Evolutionary conservation across 53 echinoderm and acorn worm species (phyloP).

Genomic region (Holothuria leucospilota): DNA sequence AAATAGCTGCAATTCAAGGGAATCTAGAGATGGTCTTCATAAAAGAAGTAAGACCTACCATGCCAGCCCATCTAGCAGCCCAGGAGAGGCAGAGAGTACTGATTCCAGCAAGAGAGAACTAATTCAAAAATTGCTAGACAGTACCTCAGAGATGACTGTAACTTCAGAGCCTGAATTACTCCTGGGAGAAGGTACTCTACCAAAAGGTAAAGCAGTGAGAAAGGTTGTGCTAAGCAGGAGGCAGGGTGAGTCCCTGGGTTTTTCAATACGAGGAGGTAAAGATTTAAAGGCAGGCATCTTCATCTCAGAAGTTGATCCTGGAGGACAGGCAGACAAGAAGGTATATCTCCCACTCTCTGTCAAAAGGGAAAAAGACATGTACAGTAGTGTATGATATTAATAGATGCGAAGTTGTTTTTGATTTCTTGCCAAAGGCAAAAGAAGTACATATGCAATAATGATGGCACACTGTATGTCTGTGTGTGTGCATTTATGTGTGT

Average conservation of each 20-base stretch:
- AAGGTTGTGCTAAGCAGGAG: slow-evolving; percentile 78
- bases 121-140: slow-evolving; percentile 5
- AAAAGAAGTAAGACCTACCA: slow-evolving; percentile 83
- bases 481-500: no score
- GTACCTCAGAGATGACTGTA: slow-evolving; percentile 14
- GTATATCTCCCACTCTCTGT: slow-evolving; percentile 34
- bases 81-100: not conserved
- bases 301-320: slow-evolving; percentile 88
- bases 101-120: slow-evolving; percentile 5
- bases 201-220: slow-evolving; percentile 54
- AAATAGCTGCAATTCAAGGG: not conserved
- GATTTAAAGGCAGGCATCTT: slow-evolving; percentile 92
- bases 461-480: no score
- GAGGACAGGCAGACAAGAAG: slow-evolving; percentile 91
- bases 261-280: slow-evolving; percentile 92
- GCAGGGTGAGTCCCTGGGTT: slow-evolving; percentile 80
- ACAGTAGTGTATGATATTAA: no score
- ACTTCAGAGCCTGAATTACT: not conserved
- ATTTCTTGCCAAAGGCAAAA: no score
- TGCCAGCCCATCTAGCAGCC: not conserved
- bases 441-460: no score
- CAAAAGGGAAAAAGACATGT: no score
- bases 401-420: no score
- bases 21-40: slow-evolving; percentile 34
- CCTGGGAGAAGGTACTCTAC: not conserved